Conservation (phyloP, 2,888 invertebrate species). For the Aplocera efformata region DNA sequence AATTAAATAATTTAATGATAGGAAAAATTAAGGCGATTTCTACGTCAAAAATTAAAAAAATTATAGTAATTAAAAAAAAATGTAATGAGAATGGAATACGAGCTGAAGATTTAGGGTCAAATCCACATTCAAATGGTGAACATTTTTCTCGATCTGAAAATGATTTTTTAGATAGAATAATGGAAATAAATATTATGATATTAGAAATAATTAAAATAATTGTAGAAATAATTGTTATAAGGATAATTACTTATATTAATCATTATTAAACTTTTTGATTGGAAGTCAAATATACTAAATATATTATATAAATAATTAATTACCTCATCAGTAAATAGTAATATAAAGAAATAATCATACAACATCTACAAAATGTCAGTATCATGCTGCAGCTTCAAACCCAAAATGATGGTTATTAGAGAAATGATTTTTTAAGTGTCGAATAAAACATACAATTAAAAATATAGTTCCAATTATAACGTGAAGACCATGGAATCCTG, state of each 20-base stretch:
- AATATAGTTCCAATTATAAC: constrained; percentile 80
- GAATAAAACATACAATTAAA: constrained; percentile 49
- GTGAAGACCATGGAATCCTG: constrained; percentile 88
- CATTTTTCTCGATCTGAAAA: constrained; percentile 82
- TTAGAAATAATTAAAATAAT: constrained; percentile 63
- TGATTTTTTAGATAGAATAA: constrained; percentile 80
- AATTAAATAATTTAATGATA: constrained; percentile 64
- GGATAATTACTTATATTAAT: constrained; percentile 82
- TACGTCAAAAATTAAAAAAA: constrained; percentile 87
- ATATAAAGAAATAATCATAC: constrained; percentile 70
- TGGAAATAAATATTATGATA: constrained; percentile 72
- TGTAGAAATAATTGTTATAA: constrained; percentile 47
- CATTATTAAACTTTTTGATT: constrained; percentile 82
- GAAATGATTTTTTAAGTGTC: constrained; percentile 52
- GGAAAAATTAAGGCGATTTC: constrained; percentile 84
- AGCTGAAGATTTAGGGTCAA: constrained; percentile 58
- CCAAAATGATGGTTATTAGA: constrained; percentile 60
- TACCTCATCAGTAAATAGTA: constrained; percentile 85
- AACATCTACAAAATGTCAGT: constrained; percentile 67
- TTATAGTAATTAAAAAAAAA: constrained; percentile 85
- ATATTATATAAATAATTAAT: constrained; percentile 84
- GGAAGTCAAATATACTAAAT: constrained; percentile 86
- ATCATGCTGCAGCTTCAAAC: constrained; percentile 65
- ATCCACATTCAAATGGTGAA: constrained; percentile 81
- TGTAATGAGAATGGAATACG: constrained; percentile 63